These are phyloP conservation scores for Spheniscus mendiculus DNA, from an alignment of 2,113 vertebrate species.

Conservation along the genomic window DNA sequence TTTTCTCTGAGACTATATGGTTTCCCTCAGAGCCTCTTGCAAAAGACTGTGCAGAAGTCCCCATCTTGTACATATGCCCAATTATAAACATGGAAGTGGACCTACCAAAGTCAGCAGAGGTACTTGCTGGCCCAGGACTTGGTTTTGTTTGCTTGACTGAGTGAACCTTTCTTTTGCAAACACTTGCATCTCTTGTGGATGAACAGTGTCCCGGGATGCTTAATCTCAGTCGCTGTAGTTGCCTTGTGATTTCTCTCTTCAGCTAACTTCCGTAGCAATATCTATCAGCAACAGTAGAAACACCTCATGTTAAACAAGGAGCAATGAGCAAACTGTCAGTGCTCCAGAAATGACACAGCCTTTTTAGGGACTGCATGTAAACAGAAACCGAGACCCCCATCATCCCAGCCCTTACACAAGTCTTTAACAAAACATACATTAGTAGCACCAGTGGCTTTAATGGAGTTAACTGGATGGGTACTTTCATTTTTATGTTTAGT, in stretches of 20 bases:
- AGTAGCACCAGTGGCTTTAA: background rate
- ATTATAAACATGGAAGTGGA: background rate
- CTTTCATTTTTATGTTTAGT: background rate
- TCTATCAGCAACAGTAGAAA: background rate
- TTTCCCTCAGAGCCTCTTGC: background rate
- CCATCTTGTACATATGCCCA: background rate
- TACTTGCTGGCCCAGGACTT: background rate
- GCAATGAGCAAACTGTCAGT: background rate
- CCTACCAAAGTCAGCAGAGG: background rate
- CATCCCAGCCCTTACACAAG: background rate
- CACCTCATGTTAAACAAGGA: background rate
- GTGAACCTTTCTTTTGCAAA: background rate
- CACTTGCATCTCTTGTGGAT: background rate
- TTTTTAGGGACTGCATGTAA: background rate
- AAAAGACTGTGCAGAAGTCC: background rate
- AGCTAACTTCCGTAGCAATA: background rate
- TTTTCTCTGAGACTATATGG: background rate
- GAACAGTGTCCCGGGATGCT: background rate
- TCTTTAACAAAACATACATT: background rate
- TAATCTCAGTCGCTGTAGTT: background rate
- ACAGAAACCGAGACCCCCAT: background rate
- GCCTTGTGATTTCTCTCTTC: background rate
- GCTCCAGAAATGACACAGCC: background rate
- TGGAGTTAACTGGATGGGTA: background rate
- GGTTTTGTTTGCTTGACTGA: background rate